Evolutionary conservation across 2,888 invertebrate species (phyloP), one percentile per base, ranked within the genome.

Genomic region (Mimachlamys varia): DNA sequence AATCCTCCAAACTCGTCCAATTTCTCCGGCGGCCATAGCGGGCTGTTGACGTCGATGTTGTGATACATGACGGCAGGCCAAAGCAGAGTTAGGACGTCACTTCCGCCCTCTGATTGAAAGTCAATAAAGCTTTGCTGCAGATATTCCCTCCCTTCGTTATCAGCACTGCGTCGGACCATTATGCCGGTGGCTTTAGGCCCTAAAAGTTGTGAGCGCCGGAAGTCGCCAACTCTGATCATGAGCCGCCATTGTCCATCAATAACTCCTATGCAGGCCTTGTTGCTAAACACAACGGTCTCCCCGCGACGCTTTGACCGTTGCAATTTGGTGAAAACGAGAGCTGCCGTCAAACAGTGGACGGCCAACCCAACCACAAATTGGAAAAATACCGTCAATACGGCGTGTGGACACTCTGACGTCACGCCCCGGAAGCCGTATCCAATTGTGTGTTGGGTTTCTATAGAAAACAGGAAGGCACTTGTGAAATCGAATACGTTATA

Each of bases 391-490:
- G 98, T 97, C 96, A 99, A 98, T 94, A 98, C 98, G 50, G 98
- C 98, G 96, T 98, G 98, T 0, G 98, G 98, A 96, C 99, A 99
- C 96, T 98, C 98, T 93, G 99, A 98, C 0, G 99, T 99, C 0
- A 98, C 98, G 87, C 98, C 98, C 91, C 98, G 97, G 90, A 97
- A 98, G 0, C 99, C 98, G 96, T 99, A 99, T 88, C 98, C 99
- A 94, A 99, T 99, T 15, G 99, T 99, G 97, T 99, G 99, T 96
- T 99, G 99, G 2, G 99, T 99, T 97, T 99, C 99, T 62, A 99
- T 98, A 92, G 99, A 99, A 97, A 99, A 99, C 76, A 99, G 97
- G 97, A 99, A 99, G 95, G 99, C 98, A 88, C 99, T 98, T 87
- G 98, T 98, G 96, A 99, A 99, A 90, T 98, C 98, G 95, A 98